Evolutionary conservation across 2,888 invertebrate species (phyloP).

Genomic region (Acanthosepion esculentum): DNA sequence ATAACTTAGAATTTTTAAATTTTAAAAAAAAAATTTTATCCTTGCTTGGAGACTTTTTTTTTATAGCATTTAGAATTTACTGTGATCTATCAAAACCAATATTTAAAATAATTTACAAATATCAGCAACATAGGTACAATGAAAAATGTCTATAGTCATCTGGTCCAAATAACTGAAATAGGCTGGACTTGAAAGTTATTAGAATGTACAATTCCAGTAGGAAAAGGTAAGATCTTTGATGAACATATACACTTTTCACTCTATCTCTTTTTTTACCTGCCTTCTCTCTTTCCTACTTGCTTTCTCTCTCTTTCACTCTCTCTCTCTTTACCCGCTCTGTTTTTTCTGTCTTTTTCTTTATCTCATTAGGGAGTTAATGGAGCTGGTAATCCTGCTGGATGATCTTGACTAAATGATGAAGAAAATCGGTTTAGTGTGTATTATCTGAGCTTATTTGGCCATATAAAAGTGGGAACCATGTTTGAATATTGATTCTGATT

Average conservation of each 20-base stretch:
- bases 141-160: too few species aligned
- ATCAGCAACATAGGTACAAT: too few species aligned
- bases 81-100: too few species aligned
- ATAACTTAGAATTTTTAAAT: too few species aligned
- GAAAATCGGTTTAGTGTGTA: not conserved
- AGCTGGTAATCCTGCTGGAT: not conserved
- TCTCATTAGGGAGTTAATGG: slow-evolving; percentile 2
- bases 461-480: not conserved
- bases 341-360: not conserved
- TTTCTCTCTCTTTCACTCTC: not conserved
- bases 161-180: too few species aligned
- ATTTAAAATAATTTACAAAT: too few species aligned
- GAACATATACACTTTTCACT: not conserved
- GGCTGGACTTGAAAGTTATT: too few species aligned
- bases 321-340: not conserved
- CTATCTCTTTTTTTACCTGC: not conserved
- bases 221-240: not conserved
- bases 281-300: not conserved
- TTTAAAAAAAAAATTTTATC: too few species aligned
- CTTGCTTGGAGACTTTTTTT: too few species aligned
- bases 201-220: too few species aligned
- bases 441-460: not conserved
- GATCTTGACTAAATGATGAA: not conserved
- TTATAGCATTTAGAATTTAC: too few species aligned
- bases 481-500: slow-evolving; percentile 17